Percentiles rank a stretch among this genome's conserved stretches.
phyloP scores from a whole-genome alignment of 2,888 invertebrate genomes.

The Plagodis pulveraria region DNA sequence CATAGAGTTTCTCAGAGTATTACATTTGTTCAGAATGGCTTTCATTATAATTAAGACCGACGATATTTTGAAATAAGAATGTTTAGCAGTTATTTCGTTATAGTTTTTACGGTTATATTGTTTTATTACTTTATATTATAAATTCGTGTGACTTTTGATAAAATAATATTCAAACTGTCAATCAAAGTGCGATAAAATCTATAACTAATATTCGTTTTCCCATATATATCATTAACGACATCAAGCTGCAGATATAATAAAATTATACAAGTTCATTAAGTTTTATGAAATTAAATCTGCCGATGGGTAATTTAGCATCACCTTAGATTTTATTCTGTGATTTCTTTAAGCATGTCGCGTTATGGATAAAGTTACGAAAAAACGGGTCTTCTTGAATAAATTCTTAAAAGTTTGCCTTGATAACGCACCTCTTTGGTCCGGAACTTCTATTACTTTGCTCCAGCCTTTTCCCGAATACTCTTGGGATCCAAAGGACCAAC shows the following conservation, averaged over 20 bases:
- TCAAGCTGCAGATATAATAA: conserved; percentile 9
- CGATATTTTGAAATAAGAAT: conserved; percentile 2
- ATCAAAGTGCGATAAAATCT: conserved; percentile 14
- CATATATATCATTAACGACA: conserved; percentile 14
- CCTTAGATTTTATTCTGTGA: conserved; percentile 25
- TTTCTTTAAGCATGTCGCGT: conserved; percentile 36
- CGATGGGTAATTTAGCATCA: conserved; percentile 20
- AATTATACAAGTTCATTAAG: conserved; percentile 15
- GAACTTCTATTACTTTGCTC: conserved; percentile 52
- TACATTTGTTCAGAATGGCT: conserved; percentile 7
- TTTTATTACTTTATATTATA: conserved; percentile 6
- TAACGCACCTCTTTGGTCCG: conserved; percentile 61
- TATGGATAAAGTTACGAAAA: conserved; percentile 67
- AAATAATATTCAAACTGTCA: conserved; percentile 15
- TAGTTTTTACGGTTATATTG: conserved; percentile 4
- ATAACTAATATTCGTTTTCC: conserved; percentile 7
- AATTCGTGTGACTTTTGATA: conserved; percentile 9
- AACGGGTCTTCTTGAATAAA: conserved; percentile 68
- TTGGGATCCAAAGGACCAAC: conserved; percentile 28
- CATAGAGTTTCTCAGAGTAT: conserved; percentile 13
- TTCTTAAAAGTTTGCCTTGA: conserved; percentile 75
- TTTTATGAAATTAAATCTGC: conserved; percentile 12
- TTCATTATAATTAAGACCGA: conserved; percentile 12
- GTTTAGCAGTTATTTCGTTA: neutral
- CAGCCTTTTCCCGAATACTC: conserved; percentile 32